These are phyloP conservation scores for Rhea pennata DNA, from an alignment of 2,113 vertebrate species.

Conservation along the genomic window DNA sequence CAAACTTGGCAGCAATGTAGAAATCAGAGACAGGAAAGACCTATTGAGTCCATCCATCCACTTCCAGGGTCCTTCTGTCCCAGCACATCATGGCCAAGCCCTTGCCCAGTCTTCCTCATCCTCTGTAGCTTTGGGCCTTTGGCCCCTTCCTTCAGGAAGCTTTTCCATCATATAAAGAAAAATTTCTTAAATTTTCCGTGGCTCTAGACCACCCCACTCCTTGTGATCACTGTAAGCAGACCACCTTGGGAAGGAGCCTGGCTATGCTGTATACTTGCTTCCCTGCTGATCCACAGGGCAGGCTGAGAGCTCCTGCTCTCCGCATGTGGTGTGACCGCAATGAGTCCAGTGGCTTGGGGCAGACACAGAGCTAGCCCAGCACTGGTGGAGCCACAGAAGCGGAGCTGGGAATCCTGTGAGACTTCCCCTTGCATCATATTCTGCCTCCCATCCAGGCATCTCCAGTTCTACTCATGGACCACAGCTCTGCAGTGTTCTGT, in stretches of 20 bases:
- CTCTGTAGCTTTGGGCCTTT: background rate
- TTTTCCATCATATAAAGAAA: background rate
- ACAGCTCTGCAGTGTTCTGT: fast-evolving
- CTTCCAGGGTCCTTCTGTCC: background rate
- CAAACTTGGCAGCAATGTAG: background rate
- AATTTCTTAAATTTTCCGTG: background rate
- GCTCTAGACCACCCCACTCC: background rate
- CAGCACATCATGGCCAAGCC: background rate
- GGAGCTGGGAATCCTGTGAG: background rate
- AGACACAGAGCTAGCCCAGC: too few relatives aligned
- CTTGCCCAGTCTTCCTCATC: background rate
- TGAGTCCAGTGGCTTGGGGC: too few relatives aligned
- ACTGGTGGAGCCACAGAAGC: background rate
- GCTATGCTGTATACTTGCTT: background rate
- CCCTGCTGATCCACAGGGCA: background rate
- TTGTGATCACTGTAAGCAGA: background rate
- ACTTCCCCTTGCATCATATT: background rate
- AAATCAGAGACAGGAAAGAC: background rate
- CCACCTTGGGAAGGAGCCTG: background rate
- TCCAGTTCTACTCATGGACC: background rate
- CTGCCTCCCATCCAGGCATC: background rate
- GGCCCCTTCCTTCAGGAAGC: background rate
- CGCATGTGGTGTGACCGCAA: too few relatives aligned
- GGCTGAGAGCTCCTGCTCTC: background rate
- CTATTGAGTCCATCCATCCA: background rate